These are phyloP conservation scores for Embidobia sp. DNA, from an alignment of 2,888 invertebrate genomes.

Conservation along the genomic window DNA sequence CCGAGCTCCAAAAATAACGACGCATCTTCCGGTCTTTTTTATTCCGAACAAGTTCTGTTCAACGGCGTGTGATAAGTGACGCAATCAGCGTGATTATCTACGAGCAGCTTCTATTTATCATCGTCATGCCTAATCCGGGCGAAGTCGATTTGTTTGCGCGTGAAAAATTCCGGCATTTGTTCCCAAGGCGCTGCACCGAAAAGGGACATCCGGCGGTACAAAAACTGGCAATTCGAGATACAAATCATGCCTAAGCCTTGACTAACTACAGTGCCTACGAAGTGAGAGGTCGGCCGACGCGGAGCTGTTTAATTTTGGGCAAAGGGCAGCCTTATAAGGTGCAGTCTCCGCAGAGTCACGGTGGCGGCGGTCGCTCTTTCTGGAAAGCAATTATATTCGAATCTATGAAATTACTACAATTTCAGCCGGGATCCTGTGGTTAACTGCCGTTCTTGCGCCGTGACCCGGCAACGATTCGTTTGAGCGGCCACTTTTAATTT, in stretches of 20 bases:
- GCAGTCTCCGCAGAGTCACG: constrained; percentile 39
- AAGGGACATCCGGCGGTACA: constrained; percentile 51
- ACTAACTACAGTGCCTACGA: constrained; percentile 27
- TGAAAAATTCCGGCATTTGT: constrained; percentile 35
- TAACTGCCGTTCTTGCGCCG: constrained; percentile 66
- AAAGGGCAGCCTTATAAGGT: constrained; percentile 52
- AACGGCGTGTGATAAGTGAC: background rate
- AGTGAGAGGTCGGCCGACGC: constrained; percentile 1
- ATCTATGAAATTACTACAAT: constrained; percentile 76
- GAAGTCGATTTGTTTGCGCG: constrained; percentile 27
- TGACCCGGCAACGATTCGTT: constrained; percentile 52
- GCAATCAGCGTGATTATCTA: constrained; percentile 27
- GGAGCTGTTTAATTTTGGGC: constrained; percentile 43
- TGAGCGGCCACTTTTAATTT: constrained; percentile 68
- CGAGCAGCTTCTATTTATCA: constrained; percentile 27
- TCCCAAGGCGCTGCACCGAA: constrained; percentile 6
- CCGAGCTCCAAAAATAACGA: constrained; percentile 6
- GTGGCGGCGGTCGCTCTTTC: constrained; percentile 53
- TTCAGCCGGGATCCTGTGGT: constrained; percentile 71
- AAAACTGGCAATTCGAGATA: constrained; percentile 56
- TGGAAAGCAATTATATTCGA: constrained; percentile 73
- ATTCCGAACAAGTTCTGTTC: too few species aligned
- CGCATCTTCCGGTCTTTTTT: background rate
- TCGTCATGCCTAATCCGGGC: constrained; percentile 17
- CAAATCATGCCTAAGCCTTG: constrained; percentile 66